Percentiles rank a stretch among this genome's conserved stretches.
These are phyloP conservation scores for Corvus moneduloides DNA, from an alignment of 2,113 vertebrate species.

Conservation along the genomic window DNA sequence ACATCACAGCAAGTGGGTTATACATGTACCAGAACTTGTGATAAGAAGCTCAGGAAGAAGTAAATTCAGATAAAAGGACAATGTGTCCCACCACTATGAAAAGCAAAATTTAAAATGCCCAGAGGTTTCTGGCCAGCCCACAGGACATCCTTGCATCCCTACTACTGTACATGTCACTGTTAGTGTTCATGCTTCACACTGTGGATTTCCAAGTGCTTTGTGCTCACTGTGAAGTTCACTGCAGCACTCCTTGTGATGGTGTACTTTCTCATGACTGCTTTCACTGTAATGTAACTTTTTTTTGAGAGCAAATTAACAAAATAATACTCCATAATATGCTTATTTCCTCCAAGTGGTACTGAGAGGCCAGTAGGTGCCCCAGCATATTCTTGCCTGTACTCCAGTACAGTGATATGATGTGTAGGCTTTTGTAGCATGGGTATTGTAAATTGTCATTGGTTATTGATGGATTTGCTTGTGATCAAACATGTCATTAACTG, in stretches of 20 bases:
- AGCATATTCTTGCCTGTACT: background rate
- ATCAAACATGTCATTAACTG: background rate
- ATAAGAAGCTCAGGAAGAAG: background rate
- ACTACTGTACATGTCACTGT: rapidly evolving
- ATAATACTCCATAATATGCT: background rate
- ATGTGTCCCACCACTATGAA: background rate
- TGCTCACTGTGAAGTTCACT: background rate
- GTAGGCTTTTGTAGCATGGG: background rate
- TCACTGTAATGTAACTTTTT: background rate
- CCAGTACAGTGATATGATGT: rapidly evolving
- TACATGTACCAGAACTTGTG: rapidly evolving
- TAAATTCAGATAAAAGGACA: background rate
- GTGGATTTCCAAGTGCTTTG: rapidly evolving
- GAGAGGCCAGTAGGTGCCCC: background rate
- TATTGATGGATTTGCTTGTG: background rate
- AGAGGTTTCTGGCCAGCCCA: background rate
- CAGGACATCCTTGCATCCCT: background rate
- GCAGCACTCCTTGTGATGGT: background rate
- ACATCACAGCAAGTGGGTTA: background rate
- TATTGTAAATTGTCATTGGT: background rate
- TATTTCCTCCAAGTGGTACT: background rate
- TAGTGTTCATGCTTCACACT: background rate
- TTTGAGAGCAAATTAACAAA: background rate
- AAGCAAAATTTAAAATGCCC: background rate
- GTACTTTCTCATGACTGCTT: background rate